Evolutionary conservation across 2,888 invertebrate genomes (phyloP), one percentile per base, ranked within the genome.

Genomic region (Polydrusus pterygomalis): DNA sequence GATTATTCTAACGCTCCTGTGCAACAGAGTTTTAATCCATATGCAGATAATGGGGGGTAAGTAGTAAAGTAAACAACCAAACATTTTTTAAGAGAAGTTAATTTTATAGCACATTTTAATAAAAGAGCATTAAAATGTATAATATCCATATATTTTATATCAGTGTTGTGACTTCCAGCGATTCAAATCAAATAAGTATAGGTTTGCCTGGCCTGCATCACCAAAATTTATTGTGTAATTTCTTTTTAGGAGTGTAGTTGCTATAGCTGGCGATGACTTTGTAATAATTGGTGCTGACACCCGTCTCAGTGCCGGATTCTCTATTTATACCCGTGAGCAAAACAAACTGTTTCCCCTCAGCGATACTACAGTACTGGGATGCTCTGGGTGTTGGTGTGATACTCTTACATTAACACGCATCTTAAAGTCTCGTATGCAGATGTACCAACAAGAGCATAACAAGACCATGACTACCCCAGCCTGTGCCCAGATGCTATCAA

Each of bases 341-440:
- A 93, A 95, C 79, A 98, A 98, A 87, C 89, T 97, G 10, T 97
- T 97, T 84, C 89, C 91, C 79, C 87, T 98, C 81, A 95, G 97
- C 0, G 89, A 93, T 0, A 92, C 91, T 63, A 97, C 97, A 0
- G 94, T 99, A 45, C 89, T 99, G n/a, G 98, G 96, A 0, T 96
- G 96, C 71, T 93, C 96, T 20, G 99, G 99, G 18, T 99, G 99
- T 88, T 98, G 99, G 96, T 98, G 98, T 84, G 99, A 99, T 88
- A 96, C 96, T 5, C 89, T 98, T 17, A 96, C 98, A 0, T 89
- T 99, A 62, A 96, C 96, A 10, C 92, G 96, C 80, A 89, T 96
- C 78, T 87, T 98, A 38, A 90, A 92, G 79, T 95, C 97, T 70
- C 92, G 97, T 74, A 93, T 98, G 92, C 96, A 96, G 89, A 97